Conservation (phyloP, 1,140 invertebrate genomes). For the Drosophila miranda region DNA sequence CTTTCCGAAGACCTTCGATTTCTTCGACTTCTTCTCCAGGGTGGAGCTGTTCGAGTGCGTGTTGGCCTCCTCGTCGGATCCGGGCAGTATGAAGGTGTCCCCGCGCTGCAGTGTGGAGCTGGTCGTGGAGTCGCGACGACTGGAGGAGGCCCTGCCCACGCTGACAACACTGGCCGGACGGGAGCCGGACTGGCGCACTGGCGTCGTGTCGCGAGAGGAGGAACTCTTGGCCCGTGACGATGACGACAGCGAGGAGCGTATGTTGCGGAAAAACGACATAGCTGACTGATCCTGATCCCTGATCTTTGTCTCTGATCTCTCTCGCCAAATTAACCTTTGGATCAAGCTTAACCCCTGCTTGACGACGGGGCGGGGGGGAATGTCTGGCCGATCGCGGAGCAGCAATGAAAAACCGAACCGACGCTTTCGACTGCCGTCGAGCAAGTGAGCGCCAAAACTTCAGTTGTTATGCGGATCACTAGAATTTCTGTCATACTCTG, state of each 20-base stretch:
- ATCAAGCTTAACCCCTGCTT: too few species aligned
- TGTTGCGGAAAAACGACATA: conserved; percentile 81
- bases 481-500: conserved; percentile 50
- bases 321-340: conserved; percentile 31
- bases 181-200: conserved; percentile 56
- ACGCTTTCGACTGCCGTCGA: conserved; percentile 59
- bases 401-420: conserved; percentile 24
- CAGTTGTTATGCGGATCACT: conserved; percentile 72
- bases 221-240: conserved; percentile 69
- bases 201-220: conserved; percentile 75
- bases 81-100: conserved; percentile 72
- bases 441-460: conserved; percentile 67
- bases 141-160: neutral
- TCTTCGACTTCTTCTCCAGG: conserved; percentile 75
- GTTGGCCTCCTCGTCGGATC: conserved; percentile 50
- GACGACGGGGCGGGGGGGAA: neutral
- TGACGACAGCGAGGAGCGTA: conserved; percentile 70
- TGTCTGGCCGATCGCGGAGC: neutral
- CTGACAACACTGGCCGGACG: conserved; percentile 72
- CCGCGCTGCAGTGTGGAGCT: conserved; percentile 71
- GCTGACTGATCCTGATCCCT: neutral
- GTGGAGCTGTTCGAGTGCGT: conserved; percentile 65
- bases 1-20: conserved; percentile 77
- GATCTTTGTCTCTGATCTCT: conserved; percentile 22
- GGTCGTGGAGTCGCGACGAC: conserved; percentile 57